These are phyloP conservation scores for Plectropomus leopardus DNA, from an alignment of 2,113 vertebrate species.

Conservation along the genomic window DNA sequence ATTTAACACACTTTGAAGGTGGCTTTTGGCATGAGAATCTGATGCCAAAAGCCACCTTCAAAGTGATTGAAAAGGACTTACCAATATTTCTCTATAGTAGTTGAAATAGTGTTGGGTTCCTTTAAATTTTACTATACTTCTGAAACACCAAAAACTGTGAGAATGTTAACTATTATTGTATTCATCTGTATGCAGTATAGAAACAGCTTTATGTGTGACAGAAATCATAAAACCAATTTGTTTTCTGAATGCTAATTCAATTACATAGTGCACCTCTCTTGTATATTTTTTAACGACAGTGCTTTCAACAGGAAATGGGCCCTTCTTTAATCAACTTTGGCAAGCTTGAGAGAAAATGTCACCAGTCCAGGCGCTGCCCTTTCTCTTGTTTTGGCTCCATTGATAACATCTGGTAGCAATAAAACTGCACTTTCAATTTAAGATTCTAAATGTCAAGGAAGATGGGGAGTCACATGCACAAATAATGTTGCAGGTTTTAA, in stretches of 20 bases:
- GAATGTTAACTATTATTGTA: neutral
- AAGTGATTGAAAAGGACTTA: too few relatives aligned
- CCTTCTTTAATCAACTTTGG: slow-evolving; percentile 34
- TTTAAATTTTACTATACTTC: neutral
- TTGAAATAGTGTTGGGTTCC: neutral
- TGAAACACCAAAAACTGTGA: neutral
- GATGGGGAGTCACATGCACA: slow-evolving; percentile 26
- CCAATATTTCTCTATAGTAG: too few relatives aligned
- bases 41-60: too few relatives aligned
- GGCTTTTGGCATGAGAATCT: too few relatives aligned
- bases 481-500: slow-evolving; percentile 25
- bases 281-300: slow-evolving; percentile 1
- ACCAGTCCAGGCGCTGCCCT: slow-evolving; percentile 33
- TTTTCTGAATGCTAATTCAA: neutral
- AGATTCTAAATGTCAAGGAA: slow-evolving; percentile 61
- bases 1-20: too few relatives aligned
- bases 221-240: neutral
- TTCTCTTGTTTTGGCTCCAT: slow-evolving; percentile 40
- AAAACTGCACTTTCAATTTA: slow-evolving; percentile 50
- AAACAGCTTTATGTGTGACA: neutral
- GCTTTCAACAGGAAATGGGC: neutral
- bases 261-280: neutral
- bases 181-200: neutral
- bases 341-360: slow-evolving; percentile 52
- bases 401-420: slow-evolving; percentile 55